Percentiles rank a stretch among this genome's conserved stretches.
Evolutionary conservation across 2,888 invertebrate species (phyloP).

Genomic region (Acleris laterana): DNA sequence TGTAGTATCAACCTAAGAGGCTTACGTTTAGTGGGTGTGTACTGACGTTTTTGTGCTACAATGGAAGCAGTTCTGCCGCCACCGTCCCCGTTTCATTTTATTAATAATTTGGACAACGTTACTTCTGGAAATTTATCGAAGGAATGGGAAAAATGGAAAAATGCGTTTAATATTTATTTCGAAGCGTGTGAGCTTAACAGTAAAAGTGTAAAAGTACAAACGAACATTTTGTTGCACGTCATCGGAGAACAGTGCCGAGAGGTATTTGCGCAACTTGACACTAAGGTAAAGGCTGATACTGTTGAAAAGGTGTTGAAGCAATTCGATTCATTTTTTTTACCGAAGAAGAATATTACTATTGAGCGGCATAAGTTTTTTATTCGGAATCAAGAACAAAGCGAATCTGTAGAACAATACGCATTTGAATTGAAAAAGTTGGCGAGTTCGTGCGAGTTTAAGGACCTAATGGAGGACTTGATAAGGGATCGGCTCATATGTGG

Average conservation of each 20-base stretch:
- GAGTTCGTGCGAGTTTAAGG: not conserved
- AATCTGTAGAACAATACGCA: conserved; percentile 1
- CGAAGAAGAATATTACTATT: not conserved
- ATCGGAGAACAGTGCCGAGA: too few species aligned
- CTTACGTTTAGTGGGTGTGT: not conserved
- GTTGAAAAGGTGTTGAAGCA: not conserved
- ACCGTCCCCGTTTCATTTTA: not conserved
- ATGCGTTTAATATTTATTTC: too few species aligned
- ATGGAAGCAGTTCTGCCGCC: conserved; percentile 2
- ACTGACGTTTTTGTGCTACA: not conserved
- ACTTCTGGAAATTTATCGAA: too few species aligned
- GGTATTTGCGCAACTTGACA: too few species aligned
- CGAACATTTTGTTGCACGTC: too few species aligned
- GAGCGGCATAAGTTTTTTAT: not conserved
- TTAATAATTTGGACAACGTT: not conserved
- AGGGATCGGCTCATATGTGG: conserved; percentile 1
- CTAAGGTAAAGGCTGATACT: too few species aligned
- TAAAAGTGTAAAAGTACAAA: too few species aligned
- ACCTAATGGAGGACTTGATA: not conserved
- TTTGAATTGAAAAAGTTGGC: not conserved
- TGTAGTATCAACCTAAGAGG: not conserved
- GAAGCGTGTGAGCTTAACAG: too few species aligned
- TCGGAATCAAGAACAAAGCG: not conserved
- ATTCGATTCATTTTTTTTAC: not conserved
- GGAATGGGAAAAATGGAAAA: too few species aligned